Evolutionary conservation across 2,113 vertebrate genomes (phyloP).

Genomic region (Perca flavescens): DNA sequence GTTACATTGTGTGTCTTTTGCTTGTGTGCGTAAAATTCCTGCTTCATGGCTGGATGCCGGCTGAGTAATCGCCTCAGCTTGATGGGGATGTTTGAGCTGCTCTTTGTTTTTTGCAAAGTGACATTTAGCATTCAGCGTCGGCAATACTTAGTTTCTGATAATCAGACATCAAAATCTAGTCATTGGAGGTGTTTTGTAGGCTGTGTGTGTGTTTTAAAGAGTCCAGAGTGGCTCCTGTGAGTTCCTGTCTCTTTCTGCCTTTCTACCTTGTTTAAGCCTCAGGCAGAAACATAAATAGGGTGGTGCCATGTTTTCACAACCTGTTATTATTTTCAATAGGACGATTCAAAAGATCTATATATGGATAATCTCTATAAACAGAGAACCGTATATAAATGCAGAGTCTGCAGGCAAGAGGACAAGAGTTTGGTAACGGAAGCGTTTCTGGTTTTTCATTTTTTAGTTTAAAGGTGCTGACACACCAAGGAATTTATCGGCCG

Average conservation of each 20-base stretch:
- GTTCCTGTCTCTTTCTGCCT: background rate
- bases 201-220: background rate
- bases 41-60: conserved; percentile 1
- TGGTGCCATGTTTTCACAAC: too few species aligned
- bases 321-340: too few species aligned
- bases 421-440: too few species aligned
- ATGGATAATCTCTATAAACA: too few species aligned
- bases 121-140: conserved; percentile 13
- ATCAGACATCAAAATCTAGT: background rate
- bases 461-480: too few species aligned
- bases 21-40: background rate
- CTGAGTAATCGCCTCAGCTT: conserved; percentile 14
- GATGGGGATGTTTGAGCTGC: background rate
- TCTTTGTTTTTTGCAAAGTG: background rate
- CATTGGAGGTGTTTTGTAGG: background rate
- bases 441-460: too few species aligned
- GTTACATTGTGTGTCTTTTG: background rate
- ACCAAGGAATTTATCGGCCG: too few species aligned
- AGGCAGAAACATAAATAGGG: too few species aligned
- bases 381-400: too few species aligned
- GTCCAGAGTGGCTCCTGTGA: too few species aligned
- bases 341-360: too few species aligned
- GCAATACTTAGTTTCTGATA: background rate
- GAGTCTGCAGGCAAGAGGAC: too few species aligned
- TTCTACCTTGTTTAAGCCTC: background rate